Base-by-base conservation (phyloP, 2,888 invertebrate genomes). In the Trachelus stipa region DNA sequence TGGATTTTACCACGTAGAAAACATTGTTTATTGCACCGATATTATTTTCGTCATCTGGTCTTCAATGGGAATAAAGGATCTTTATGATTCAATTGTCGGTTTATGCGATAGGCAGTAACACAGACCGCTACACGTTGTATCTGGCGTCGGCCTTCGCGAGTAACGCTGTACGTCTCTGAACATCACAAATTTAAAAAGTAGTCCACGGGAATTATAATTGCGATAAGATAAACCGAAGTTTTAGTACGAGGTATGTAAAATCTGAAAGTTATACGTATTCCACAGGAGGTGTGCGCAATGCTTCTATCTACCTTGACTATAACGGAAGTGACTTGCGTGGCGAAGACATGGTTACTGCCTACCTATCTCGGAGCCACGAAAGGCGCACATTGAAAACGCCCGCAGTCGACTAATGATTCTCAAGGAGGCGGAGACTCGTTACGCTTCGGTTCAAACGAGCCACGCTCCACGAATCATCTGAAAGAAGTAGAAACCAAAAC, bases 371-470 rank as follows among this genome's bases (percentile, higher is more conserved):
- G 9, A 23, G 23, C 56, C 23, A 23, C 56, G 9, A 56, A 56
- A 23, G 56, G 23, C 23, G 23, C 56, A 56, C 56, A 56, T 56
- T 56, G 56, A 56, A 56, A 23, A 56, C 56, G 56, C 56, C 56
- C 56, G 56, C 23, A 56, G 56, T 56, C 23, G 56, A 56, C 56
- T 56, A 56, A 56, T 56, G 56, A 56, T 56, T 23, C 23, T 23
- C 56, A 23, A 56, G 71, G 31, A 34, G 71, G 71, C 71, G 33
- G 71, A 71, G 34, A 71, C 71, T 71, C 71, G 71, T 71, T 34
- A 33, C 31, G 71, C 71, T 34, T 71, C 11, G 71, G 33, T 34
- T 71, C 12, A 34, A 34, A 15, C 31, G 71, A 34, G 71, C 31
- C 31, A 71, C 71, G 71, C 71, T 71, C 71, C 71, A 33, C 71